These are phyloP conservation scores for Miltochrista miniata DNA, from an alignment of 2,888 invertebrate genomes.

Conservation along the genomic window DNA sequence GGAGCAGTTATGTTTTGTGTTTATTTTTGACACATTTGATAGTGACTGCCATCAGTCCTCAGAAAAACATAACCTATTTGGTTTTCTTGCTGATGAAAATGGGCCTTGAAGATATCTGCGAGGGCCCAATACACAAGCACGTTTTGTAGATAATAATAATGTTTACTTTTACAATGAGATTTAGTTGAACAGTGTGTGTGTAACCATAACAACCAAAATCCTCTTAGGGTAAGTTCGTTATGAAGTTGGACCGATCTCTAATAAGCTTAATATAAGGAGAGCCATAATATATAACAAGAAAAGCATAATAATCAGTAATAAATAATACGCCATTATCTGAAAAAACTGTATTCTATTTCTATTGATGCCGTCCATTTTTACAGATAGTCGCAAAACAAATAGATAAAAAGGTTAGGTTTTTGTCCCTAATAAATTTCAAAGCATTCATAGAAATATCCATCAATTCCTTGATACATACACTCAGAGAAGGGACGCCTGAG, in stretches of 20 bases:
- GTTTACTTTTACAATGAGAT: constrained; percentile 4
- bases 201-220: constrained; percentile 15
- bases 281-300: constrained; percentile 27
- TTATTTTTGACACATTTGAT: too few species aligned
- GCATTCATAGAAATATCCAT: constrained; percentile 47
- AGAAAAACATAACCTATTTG: background rate
- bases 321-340: constrained; percentile 4
- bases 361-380: constrained; percentile 7
- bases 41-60: background rate
- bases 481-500: constrained; percentile 10
- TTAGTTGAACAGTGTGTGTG: background rate
- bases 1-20: too few species aligned
- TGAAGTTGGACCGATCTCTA: constrained; percentile 16
- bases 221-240: constrained; percentile 20
- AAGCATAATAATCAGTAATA: constrained; percentile 10
- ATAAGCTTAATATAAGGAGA: constrained; percentile 27
- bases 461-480: constrained; percentile 32
- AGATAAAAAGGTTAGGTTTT: constrained; percentile 39
- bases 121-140: too few species aligned
- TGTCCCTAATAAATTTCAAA: constrained; percentile 50
- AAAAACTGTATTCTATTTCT: constrained; percentile 14
- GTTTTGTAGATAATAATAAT: too few species aligned
- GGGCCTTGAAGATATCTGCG: too few species aligned
- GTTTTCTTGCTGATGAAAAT: too few species aligned
- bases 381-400: constrained; percentile 39